phyloP scores from a whole-genome alignment of 2,113 vertebrate species.

The Anser brachyrhynchus region DNA sequence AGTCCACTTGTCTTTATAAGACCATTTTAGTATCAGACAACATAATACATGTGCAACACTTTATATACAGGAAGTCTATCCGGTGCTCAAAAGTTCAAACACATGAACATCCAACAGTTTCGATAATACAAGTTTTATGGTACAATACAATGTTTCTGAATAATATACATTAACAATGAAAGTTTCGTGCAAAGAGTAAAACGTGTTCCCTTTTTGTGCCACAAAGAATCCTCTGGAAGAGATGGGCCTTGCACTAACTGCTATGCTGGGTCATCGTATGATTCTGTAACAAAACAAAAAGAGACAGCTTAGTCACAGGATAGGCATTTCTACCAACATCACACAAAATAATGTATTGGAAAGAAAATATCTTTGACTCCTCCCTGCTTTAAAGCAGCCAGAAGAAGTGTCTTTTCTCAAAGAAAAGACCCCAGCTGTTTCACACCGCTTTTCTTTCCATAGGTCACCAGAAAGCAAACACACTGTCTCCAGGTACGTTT shows the following conservation, averaged over 20 bases:
- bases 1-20: constrained; percentile 89
- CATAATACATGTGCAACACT: constrained; percentile 96
- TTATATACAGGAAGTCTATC: constrained; percentile 96
- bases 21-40: constrained; percentile 90
- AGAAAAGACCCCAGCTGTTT: background rate
- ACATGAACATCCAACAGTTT: constrained; percentile 86
- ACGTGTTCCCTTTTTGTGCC: constrained; percentile 85
- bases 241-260: constrained; percentile 89
- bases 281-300: constrained; percentile 85
- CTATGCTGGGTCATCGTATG: constrained; percentile 98
- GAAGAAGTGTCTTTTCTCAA: background rate
- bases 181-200: constrained; percentile 92
- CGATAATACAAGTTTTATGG: constrained; percentile 86
- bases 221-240: constrained; percentile 74
- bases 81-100: constrained; percentile 89
- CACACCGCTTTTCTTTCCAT: background rate
- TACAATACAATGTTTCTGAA: constrained; percentile 90
- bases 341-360: background rate
- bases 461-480: background rate
- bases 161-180: constrained; percentile 90
- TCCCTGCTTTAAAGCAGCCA: background rate
- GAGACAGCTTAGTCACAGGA: constrained; percentile 34
- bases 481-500: background rate
- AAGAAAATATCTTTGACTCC: background rate
- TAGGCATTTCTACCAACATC: background rate